These are phyloP conservation scores for Agrenia bidenticulata DNA, from an alignment of 2,888 invertebrate genomes.

Conservation along the genomic window DNA sequence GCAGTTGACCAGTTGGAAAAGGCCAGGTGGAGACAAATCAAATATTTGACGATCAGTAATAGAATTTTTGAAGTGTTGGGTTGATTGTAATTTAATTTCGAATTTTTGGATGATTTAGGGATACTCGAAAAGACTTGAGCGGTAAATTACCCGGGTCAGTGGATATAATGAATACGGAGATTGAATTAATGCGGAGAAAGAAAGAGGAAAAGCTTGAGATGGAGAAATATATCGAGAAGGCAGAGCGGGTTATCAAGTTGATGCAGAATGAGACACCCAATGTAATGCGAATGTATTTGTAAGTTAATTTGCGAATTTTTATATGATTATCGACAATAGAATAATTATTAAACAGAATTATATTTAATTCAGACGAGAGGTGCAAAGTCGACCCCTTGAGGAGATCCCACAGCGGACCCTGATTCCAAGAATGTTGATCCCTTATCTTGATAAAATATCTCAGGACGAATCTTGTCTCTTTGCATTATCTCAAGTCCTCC, in stretches of 20 bases:
- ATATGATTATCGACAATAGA: background rate
- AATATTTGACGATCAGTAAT: too few relatives aligned
- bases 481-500: constrained; percentile 21
- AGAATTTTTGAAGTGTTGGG: too few relatives aligned
- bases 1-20: too few relatives aligned
- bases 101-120: too few relatives aligned
- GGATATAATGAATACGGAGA: too few relatives aligned
- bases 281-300: constrained; percentile 34
- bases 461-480: constrained; percentile 19
- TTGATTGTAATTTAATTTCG: too few relatives aligned
- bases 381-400: background rate
- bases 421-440: constrained; percentile 14
- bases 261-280: constrained; percentile 28
- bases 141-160: too few relatives aligned
- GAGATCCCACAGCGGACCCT: constrained; percentile 2
- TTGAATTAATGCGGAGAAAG: background rate
- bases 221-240: constrained; percentile 25
- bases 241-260: constrained; percentile 14
- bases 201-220: constrained; percentile 6
- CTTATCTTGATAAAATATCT: constrained; percentile 16
- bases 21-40: too few relatives aligned
- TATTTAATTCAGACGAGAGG: background rate
- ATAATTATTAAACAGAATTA: background rate
- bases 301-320: constrained; percentile 16
- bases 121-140: too few relatives aligned